phyloP scores from a whole-genome alignment of 2,797 vertebrate genomes.

The Lepus townsendii region DNA sequence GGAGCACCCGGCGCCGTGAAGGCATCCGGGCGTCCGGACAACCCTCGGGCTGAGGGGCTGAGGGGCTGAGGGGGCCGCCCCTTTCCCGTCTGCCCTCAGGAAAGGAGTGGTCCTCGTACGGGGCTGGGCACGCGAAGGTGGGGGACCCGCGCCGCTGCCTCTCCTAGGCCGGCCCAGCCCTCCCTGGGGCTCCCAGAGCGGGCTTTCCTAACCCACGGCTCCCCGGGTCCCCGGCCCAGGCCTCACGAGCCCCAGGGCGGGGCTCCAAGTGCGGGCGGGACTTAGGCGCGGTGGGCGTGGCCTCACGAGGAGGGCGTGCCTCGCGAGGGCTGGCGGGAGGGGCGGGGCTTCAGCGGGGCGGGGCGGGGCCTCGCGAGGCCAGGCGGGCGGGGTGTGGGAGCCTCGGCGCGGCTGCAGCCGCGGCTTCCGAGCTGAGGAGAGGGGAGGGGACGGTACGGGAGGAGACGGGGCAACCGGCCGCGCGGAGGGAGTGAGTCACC shows the following conservation, averaged over 20 bases:
- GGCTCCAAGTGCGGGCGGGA: background rate
- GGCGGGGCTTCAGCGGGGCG: background rate
- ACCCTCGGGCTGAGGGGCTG: background rate
- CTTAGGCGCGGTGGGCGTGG: background rate
- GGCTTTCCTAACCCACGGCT: background rate
- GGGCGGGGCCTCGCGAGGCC: background rate
- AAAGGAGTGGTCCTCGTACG: background rate
- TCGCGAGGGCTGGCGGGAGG: background rate
- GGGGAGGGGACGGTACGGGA: background rate
- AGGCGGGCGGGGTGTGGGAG: background rate
- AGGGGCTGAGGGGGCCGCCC: too few species aligned
- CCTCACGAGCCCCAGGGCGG: rapidly evolving
- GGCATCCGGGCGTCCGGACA: background rate
- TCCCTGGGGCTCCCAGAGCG: rapidly evolving
- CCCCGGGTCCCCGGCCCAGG: background rate
- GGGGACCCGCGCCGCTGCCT: too few species aligned
- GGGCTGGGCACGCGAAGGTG: background rate
- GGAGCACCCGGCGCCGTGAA: background rate
- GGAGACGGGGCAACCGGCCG: background rate
- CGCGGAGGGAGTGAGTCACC: conserved; percentile 75
- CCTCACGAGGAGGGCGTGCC: background rate
- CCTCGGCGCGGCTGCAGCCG: background rate
- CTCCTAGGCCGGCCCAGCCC: rapidly evolving
- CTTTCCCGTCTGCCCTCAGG: too few species aligned
- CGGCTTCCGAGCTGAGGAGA: background rate